Evolutionary conservation across 2,888 invertebrate genomes (phyloP), one percentile per base, ranked within the genome.

Genomic region (Nesidiocoris tenuis): DNA sequence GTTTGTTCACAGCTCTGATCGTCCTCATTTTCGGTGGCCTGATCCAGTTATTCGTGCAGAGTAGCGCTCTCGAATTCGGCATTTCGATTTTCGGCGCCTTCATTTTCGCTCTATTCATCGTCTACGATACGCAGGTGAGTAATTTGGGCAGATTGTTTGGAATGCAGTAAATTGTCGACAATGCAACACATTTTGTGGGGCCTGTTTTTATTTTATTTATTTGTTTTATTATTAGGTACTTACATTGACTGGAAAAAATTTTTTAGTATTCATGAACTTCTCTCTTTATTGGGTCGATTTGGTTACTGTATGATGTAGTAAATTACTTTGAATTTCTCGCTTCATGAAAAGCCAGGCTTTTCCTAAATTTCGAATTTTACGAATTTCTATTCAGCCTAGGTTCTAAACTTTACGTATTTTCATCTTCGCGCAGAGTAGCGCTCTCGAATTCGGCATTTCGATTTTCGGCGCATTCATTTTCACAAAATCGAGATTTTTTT

Each of bases 91-190:
- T 88, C 2, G 94, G 94, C 2, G 90, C 91, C 0, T 83, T 90
- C 3, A 82, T 95, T 63, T 95, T 95, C 85, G 90, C 90, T 55
- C 84, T 93, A 61, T 94, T 94, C 85, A 90, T 95, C 61, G 88
- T 95, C 79, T 91, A 90, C 82, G 95, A 95, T 84, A 93, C 94
- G 0, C 92, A 94, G 82, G 84, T 87, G 79, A 70, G 54, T 64
- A 24, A 22, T 72, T 70, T 3, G 22, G 39, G 1, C n/a, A n/a
- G n/a, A n/a, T n/a, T n/a, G n/a, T n/a, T n/a, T n/a, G n/a, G 19
- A 64, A 54, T 61, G 9, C 18, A 5, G 1, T 61, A 21, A 61
- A 19, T 61, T 61, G 18, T 17, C 17, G 59, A 7, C 12, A 12
- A 12, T 54, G 12, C 12, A 12, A 5, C 18, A 56, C 2, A 17